phyloP scores from a whole-genome alignment of 2,888 invertebrate species.

The Caradrina clavipalpis region DNA sequence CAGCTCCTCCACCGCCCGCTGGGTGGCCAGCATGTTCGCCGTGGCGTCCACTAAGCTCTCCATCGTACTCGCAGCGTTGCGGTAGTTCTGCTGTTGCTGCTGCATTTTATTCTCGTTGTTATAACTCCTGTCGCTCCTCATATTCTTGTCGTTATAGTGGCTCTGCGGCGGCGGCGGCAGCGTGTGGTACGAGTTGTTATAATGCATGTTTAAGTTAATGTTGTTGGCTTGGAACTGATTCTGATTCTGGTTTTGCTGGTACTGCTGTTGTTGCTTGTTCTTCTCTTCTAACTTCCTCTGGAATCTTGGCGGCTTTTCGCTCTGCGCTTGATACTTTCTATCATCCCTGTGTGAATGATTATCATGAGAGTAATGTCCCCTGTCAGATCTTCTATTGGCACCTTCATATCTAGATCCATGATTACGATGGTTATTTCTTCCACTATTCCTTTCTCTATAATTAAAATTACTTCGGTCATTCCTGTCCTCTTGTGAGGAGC shows the following conservation, averaged over 20 bases:
- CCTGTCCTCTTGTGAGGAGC: constrained; percentile 77
- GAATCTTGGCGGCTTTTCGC: constrained; percentile 92
- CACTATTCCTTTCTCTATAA: constrained; percentile 79
- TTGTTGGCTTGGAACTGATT: constrained; percentile 68
- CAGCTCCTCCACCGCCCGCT: constrained; percentile 72
- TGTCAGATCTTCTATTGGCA: constrained; percentile 76
- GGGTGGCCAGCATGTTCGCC: constrained; percentile 76
- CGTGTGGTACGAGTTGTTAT: constrained; percentile 79
- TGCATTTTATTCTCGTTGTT: constrained; percentile 75
- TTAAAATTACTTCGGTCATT: constrained; percentile 78
- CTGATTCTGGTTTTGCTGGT: constrained; percentile 72
- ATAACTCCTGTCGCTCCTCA: constrained; percentile 76
- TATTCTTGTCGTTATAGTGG: constrained; percentile 79
- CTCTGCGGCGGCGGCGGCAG: constrained; percentile 67
- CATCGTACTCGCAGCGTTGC: constrained; percentile 74
- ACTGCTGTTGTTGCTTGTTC: constrained; percentile 83
- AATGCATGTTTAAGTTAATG: constrained; percentile 74
- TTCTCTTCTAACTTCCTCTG: constrained; percentile 90
- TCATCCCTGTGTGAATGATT: constrained; percentile 82
- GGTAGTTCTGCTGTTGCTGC: constrained; percentile 73
- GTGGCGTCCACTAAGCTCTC: constrained; percentile 83
- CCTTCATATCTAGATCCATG: constrained; percentile 82
- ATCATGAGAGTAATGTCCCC: constrained; percentile 83
- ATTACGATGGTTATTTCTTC: constrained; percentile 78
- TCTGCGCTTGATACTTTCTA: constrained; percentile 84